Percentiles rank a stretch among this genome's conserved stretches.
Evolutionary conservation across 1,140 invertebrate species (phyloP).

Genomic region (Nymphalis io): DNA sequence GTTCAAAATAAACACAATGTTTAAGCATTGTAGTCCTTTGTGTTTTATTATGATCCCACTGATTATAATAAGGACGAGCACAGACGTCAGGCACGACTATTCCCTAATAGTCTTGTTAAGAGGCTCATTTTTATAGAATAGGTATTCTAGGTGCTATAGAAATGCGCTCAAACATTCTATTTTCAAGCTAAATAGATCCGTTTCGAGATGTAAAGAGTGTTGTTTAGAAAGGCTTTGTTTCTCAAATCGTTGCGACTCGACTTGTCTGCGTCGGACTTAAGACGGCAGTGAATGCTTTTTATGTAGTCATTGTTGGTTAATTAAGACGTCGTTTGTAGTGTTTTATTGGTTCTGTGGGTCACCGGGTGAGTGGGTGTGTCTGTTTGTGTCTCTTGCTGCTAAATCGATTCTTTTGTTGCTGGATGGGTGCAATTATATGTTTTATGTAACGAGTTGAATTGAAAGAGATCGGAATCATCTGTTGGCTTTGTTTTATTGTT

Average conservation of each 20-base stretch:
- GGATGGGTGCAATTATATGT: constrained; percentile 29
- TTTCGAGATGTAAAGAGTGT: not conserved
- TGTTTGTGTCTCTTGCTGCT: constrained; percentile 49
- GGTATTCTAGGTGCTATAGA: not conserved
- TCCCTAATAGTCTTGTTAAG: constrained; percentile 26
- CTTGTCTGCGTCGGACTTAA: constrained; percentile 9
- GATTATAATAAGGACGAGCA: constrained; percentile 55
- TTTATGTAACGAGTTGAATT: constrained; percentile 37
- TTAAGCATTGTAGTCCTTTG: constrained; percentile 45
- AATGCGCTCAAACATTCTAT: not conserved
- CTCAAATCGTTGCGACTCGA: constrained; percentile 8
- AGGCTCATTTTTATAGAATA: constrained; percentile 11
- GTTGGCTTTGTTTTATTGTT: constrained; percentile 18
- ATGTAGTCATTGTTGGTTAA: constrained; percentile 67
- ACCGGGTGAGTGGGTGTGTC: constrained; percentile 59
- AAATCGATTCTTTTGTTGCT: constrained; percentile 38
- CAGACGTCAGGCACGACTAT: constrained; percentile 22
- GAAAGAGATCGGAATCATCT: constrained; percentile 28
- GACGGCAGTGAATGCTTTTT: constrained; percentile 58
- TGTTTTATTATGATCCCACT: constrained; percentile 52
- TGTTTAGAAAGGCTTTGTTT: constrained; percentile 4
- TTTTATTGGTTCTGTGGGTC: constrained; percentile 67
- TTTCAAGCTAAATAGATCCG: constrained; percentile 9
- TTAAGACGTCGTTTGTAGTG: constrained; percentile 61
- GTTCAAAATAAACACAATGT: constrained; percentile 61